phyloP scores from a whole-genome alignment of 2,113 vertebrate genomes.

The Oncorhynchus kisutch region DNA sequence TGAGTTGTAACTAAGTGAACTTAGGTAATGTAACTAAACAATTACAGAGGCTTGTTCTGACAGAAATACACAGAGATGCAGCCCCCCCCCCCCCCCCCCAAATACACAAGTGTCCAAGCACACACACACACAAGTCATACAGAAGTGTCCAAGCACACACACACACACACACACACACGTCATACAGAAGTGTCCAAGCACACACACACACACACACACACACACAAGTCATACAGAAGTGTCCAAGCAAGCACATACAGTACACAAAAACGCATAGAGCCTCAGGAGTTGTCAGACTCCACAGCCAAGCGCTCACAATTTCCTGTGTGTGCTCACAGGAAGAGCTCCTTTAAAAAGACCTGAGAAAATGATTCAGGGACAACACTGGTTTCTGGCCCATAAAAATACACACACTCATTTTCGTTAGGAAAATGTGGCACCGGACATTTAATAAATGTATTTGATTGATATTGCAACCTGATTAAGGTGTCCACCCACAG shows the following conservation, averaged over 20 bases:
- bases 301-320: background rate
- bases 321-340: constrained; percentile 2
- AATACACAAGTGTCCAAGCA: background rate
- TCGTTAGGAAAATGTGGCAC: no score
- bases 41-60: background rate
- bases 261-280: constrained; percentile 21
- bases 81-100: background rate
- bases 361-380: background rate
- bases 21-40: background rate
- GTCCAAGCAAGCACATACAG: constrained; percentile 1
- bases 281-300: constrained; percentile 27
- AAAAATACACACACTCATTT: no score
- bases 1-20: background rate
- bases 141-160: constrained; percentile 7
- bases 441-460: no score
- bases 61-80: background rate
- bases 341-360: background rate
- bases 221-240: constrained; percentile 8
- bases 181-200: background rate
- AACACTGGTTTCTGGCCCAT: background rate
- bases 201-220: constrained; percentile 35
- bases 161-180: background rate
- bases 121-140: background rate
- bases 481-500: no score
- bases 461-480: no score